A percentile compares a stretch with the other conserved stretches of the same genome.
Conservation (phyloP, 2,888 invertebrate species). For the Beris morrisii region DNA sequence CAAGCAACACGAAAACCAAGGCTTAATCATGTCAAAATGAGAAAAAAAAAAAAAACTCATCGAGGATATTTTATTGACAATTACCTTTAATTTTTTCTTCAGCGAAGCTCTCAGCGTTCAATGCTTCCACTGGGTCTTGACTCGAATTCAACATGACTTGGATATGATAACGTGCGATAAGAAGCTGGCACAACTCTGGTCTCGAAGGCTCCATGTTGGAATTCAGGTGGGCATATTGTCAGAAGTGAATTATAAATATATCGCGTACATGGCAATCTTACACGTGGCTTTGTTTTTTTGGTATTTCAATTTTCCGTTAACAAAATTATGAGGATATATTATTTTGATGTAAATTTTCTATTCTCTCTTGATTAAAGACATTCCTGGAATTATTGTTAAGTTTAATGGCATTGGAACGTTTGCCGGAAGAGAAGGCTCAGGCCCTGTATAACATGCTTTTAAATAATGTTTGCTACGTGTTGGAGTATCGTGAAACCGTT, state of each 20-base stretch:
- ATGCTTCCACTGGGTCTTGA: conserved; percentile 84
- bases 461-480: conserved; percentile 88
- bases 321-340: neutral
- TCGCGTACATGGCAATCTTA: conserved; percentile 1
- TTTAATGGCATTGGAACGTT: conserved; percentile 78
- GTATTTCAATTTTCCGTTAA: neutral
- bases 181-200: conserved; percentile 80
- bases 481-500: conserved; percentile 91
- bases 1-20: too few relatives aligned
- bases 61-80: conserved; percentile 33
- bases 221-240: conserved; percentile 56
- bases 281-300: neutral
- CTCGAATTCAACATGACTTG: conserved; percentile 77
- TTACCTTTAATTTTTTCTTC: conserved; percentile 40
- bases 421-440: conserved; percentile 67
- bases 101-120: conserved; percentile 92
- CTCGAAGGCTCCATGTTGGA: conserved; percentile 81
- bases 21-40: too few relatives aligned
- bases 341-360: neutral
- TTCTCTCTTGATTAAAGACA: conserved; percentile 58
- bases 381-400: conserved; percentile 84
- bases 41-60: too few relatives aligned
- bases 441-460: conserved; percentile 85
- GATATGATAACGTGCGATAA: conserved; percentile 87
- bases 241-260: conserved; percentile 2